Base-by-base conservation (phyloP, 2,888 invertebrate genomes). In the Dolichomitus sp. region DNA sequence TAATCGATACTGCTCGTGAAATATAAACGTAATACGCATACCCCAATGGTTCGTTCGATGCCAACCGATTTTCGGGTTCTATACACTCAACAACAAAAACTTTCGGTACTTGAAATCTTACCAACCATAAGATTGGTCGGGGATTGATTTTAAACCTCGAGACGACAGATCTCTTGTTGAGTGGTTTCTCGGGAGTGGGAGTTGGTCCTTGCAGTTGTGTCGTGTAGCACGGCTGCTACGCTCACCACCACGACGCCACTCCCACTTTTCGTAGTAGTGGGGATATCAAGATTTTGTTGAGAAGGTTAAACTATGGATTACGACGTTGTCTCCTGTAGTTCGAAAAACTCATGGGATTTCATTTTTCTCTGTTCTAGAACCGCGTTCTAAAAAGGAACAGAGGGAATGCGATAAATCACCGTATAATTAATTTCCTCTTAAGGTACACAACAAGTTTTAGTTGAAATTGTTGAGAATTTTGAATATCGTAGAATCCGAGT, bases 361-460 rank as follows among this genome's bases (percentile, higher is more conserved):
- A 61, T 48, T 50, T 54, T 68, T 30, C 40, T 83, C 54, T 73
- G 73, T 76, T 83, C 59, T 80, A 80, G 83, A 80, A 52, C 68
- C 65, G 52, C 65, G 52, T 80, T 79, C 30, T 42, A n/a, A 68
- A 68, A 40, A 61, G 72, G 42, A 72, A 79, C 52, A 75, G 65
- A 42, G 61, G 23, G 73, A 72, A 68, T 75, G 52, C 61, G 61
- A 72, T 54, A 57, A 52, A 65, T 48, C 57, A 30, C 52, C 74
- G 42, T 59, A 33, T 45, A 17, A 40, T 40, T 27, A 30, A 30
- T 57, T 19, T 40, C 42, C 12, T 50, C 19, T 2, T 30, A 40
- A 17, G 66, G 59, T 59, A 42, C 14, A 61, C 9, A 52, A 19
- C 27, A 14, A 33, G 4, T 9, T 7, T n/a, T 33, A 11, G n/a